Evolutionary conservation across 2,888 invertebrate genomes (phyloP).

Genomic region (Rhagonycha fulva): DNA sequence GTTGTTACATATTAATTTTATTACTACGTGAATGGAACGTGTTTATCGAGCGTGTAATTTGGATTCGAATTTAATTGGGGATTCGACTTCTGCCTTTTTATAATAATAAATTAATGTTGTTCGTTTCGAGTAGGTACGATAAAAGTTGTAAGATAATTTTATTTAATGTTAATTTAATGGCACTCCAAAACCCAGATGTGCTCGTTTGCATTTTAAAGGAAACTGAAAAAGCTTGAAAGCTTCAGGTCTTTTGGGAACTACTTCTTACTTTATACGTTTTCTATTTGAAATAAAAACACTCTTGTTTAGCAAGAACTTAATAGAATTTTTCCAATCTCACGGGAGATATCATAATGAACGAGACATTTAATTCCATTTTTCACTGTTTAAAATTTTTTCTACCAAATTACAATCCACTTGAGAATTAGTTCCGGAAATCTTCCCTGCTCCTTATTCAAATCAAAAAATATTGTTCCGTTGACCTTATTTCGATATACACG

Average conservation of each 20-base stretch:
- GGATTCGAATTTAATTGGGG: neutral
- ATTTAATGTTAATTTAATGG: neutral
- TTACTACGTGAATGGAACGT: neutral
- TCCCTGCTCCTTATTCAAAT: neutral
- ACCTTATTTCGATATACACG: neutral
- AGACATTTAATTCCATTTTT: neutral
- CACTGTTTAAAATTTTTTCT: neutral
- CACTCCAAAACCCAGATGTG: neutral
- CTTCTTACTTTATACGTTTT: neutral
- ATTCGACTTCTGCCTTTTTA: neutral
- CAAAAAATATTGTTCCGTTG: neutral
- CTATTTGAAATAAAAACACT: neutral
- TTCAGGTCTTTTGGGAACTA: neutral
- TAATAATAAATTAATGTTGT: neutral
- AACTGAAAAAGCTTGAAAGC: neutral
- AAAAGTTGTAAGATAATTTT: neutral
- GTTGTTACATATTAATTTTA: neutral
- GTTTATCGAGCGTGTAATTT: neutral
- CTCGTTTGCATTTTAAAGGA: neutral
- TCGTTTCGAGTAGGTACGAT: neutral
- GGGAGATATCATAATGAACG: neutral
- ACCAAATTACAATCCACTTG: neutral
- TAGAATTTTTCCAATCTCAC: neutral
- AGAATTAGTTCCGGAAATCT: neutral
- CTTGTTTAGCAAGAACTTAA: neutral